Conservation (phyloP, 2,888 invertebrate species). For the Danaus chrysippus region DNA sequence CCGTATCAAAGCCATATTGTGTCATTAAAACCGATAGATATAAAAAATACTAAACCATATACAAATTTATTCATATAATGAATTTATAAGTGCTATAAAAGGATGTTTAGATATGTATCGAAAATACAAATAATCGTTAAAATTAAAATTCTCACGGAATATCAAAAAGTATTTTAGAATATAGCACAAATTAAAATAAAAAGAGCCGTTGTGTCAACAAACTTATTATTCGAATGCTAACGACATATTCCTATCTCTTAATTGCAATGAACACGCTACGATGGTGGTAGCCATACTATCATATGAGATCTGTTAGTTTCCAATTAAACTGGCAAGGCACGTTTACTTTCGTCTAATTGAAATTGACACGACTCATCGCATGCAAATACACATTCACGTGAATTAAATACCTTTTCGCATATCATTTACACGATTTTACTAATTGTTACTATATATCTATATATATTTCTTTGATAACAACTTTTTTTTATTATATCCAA, state of each 20-base stretch:
- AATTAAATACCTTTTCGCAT: conserved; percentile 14
- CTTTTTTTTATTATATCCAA: no score
- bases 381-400: conserved; percentile 29
- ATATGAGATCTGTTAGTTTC: conserved; percentile 39
- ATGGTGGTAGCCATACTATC: conserved; percentile 26
- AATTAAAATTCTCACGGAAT: background rate
- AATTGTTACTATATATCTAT: background rate
- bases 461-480: no score
- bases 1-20: background rate
- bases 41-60: background rate
- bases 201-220: conserved; percentile 17
- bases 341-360: conserved; percentile 56
- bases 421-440: conserved; percentile 11
- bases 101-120: no score
- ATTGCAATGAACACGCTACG: conserved; percentile 36
- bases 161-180: background rate
- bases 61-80: no score
- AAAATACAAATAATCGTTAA: no score
- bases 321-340: conserved; percentile 48
- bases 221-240: conserved; percentile 16
- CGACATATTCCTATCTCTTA: conserved; percentile 26
- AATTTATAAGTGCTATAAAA: no score
- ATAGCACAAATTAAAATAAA: conserved; percentile 14
- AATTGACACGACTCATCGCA: conserved; percentile 41
- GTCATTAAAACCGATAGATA: background rate